These are phyloP conservation scores for Papio anubis DNA, from an alignment of 2,113 vertebrate genomes.

Conservation along the genomic window DNA sequence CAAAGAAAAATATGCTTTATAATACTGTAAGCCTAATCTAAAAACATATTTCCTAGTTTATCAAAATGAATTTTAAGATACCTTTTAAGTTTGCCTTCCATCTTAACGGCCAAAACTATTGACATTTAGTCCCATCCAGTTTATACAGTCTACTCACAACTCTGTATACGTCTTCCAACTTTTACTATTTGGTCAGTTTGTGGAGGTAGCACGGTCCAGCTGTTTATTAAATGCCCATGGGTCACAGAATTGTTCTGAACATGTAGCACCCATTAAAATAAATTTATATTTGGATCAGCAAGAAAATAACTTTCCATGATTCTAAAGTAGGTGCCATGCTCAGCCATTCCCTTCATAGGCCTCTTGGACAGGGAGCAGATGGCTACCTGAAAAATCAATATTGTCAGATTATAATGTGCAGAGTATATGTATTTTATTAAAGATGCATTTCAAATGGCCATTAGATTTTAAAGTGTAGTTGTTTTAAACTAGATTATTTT, in stretches of 20 bases:
- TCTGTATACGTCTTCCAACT: background rate
- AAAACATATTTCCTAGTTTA: background rate
- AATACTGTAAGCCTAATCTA: background rate
- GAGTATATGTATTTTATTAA: background rate
- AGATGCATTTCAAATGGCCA: background rate
- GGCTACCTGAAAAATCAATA: background rate
- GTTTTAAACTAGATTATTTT: background rate
- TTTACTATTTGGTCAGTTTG: background rate
- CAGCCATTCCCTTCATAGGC: background rate
- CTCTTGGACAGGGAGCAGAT: background rate
- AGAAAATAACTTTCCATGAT: background rate
- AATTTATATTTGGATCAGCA: background rate
- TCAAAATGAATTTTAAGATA: background rate
- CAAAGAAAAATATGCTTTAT: background rate
- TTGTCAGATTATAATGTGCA: background rate
- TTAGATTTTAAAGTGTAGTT: background rate
- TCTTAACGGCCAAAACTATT: background rate
- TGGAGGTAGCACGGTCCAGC: background rate
- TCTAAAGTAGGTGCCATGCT: background rate
- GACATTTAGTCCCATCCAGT: background rate
- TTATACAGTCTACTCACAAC: background rate
- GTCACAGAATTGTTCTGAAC: background rate
- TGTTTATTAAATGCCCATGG: background rate
- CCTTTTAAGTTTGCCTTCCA: background rate
- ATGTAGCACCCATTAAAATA: background rate